Conservation (phyloP, 2,797 vertebrate genomes). For the Lerista edwardsae region DNA sequence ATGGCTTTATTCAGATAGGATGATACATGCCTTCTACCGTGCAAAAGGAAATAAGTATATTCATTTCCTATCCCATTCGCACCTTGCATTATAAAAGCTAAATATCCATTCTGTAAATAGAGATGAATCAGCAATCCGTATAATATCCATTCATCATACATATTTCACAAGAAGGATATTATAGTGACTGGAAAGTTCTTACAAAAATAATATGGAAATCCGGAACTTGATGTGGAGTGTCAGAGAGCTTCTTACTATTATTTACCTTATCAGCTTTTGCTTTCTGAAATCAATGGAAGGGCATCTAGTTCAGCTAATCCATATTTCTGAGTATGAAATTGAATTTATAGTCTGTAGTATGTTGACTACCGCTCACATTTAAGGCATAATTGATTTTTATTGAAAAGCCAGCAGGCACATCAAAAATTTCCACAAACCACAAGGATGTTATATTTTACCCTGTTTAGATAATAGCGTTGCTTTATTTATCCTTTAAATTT, state of each 20-base stretch:
- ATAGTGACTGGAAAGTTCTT: slow-evolving; percentile 81
- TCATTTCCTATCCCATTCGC: slow-evolving; percentile 72
- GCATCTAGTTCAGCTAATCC: slow-evolving; percentile 88
- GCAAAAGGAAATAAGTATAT: slow-evolving; percentile 73
- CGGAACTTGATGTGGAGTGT: slow-evolving; percentile 85
- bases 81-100: slow-evolving; percentile 78
- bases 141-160: slow-evolving; percentile 86
- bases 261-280: slow-evolving; percentile 88
- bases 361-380: slow-evolving; percentile 86
- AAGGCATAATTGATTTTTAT: slow-evolving; percentile 95
- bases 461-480: slow-evolving; percentile 83
- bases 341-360: slow-evolving; percentile 87
- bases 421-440: slow-evolving; percentile 88
- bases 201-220: slow-evolving; percentile 87
- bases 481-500: slow-evolving; percentile 85
- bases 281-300: slow-evolving; percentile 87
- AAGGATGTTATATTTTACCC: slow-evolving; percentile 87
- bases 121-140: slow-evolving; percentile 86
- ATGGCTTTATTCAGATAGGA: slow-evolving; percentile 67
- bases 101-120: slow-evolving; percentile 79
- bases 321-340: slow-evolving; percentile 90
- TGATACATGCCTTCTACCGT: slow-evolving; percentile 63
- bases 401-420: slow-evolving; percentile 92
- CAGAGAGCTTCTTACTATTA: slow-evolving; percentile 85
- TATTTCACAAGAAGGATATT: slow-evolving; percentile 86